Evolutionary conservation across 1,140 invertebrate genomes (phyloP), one percentile per base, ranked within the genome.

Genomic region (Drosophila lacteicornis): DNA sequence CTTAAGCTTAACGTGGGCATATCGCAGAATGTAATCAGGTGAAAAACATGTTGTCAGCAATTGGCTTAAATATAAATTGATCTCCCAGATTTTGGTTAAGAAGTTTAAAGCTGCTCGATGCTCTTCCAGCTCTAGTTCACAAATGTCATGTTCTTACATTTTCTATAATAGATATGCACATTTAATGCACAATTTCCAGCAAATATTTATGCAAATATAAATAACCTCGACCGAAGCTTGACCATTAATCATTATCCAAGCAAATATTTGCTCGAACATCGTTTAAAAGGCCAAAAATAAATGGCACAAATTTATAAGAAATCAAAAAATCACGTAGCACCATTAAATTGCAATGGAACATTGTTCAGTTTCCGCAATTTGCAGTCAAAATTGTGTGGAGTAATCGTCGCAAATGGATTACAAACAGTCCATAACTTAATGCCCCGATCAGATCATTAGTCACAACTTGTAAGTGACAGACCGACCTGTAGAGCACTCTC

Each of bases 391-490:
- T 50, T 70, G 33, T 45, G 38, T 43, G 27, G 3, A 67, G 67
- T 70, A 43, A 66, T 62, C 15, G 19, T 45, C 19, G 57, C 58
- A 61, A 62, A 62, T 46, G 40, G 60, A 55, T 55, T 68, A 53
- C 49, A 22, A 38, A 19, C 36, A 13, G 30, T 9, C 38, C 19
- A 36, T 38, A 53, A 42, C 47, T 38, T 67, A 46, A 46, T 53
- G 61, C 30, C 40, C 50, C 30, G 51, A 38, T 74, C 36, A 25
- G 33, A 61, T 61, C 49, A 70, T 80, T 69, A 76, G 74, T 82
- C 73, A 77, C 22, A 49, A n/a, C 45, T 63, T 40, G 25, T 30
- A 53, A 45, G 33, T 75, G 51, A 38, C 58, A 56, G 50, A 60
- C 12, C 38, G 50, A 60, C 9, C 38, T 50, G 43, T 22, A 42